phyloP scores from a whole-genome alignment of 2,888 invertebrate species.

The Leucophora obtusa region DNA sequence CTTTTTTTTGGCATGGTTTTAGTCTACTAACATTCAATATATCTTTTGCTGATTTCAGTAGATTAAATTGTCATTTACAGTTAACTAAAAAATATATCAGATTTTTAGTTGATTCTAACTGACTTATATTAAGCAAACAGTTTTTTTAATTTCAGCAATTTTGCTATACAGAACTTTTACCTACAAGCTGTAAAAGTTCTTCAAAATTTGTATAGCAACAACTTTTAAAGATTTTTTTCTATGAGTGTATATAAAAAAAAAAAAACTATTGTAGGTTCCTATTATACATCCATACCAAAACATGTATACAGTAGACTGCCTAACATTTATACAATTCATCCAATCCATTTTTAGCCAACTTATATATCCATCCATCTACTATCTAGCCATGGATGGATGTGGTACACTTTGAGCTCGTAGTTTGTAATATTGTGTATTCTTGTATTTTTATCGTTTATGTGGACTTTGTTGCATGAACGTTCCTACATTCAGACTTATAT shows the following conservation, averaged over 20 bases:
- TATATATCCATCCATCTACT: conserved; percentile 14
- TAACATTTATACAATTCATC: conserved; percentile 28
- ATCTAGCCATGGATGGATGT: conserved; percentile 31
- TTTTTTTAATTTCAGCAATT: no score
- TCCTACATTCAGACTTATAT: neutral
- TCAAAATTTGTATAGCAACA: no score
- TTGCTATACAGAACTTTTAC: no score
- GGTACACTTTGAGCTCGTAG: neutral
- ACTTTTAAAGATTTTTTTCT: no score
- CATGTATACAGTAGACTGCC: conserved; percentile 24
- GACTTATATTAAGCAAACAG: no score
- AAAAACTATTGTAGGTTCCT: conserved; percentile 36
- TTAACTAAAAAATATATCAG: no score
- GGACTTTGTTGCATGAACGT: conserved; percentile 22
- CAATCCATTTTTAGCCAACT: conserved; percentile 40
- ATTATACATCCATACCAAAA: neutral
- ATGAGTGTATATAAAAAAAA: neutral
- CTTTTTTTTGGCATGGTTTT: no score
- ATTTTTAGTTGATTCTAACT: no score
- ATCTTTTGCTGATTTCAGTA: no score
- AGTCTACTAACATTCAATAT: no score
- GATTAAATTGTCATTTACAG: no score
- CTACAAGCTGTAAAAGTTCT: no score
- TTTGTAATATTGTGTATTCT: conserved; percentile 22
- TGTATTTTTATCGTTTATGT: conserved; percentile 37